A percentile compares a stretch with the other conserved stretches of the same genome.
phyloP scores from a whole-genome alignment of 2,888 invertebrate genomes.

The Eugnorisma glareosa region DNA sequence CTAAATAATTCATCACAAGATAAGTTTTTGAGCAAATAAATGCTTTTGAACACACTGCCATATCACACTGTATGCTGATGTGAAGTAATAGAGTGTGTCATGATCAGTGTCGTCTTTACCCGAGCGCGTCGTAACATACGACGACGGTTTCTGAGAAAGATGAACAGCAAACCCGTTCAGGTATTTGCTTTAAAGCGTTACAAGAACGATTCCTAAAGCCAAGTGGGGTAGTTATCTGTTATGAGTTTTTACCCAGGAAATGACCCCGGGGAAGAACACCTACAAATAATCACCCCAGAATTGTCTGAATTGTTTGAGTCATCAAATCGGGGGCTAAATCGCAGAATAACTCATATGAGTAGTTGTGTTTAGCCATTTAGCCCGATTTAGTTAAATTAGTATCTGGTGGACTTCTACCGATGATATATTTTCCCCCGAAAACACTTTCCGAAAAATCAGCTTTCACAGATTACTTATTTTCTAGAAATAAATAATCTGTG shows the following conservation, averaged over 20 bases:
- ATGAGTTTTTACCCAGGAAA: background rate
- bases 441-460: slow-evolving; percentile 26
- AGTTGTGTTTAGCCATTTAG: slow-evolving; percentile 15
- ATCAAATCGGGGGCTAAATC: slow-evolving; percentile 21
- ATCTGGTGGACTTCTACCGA: background rate
- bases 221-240: slow-evolving; percentile 4
- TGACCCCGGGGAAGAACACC: background rate
- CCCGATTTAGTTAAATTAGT: slow-evolving; percentile 16
- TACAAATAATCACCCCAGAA: slow-evolving; percentile 8
- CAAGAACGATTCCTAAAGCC: slow-evolving; percentile 19
- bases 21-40: background rate
- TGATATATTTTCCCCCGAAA: background rate
- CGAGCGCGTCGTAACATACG: slow-evolving; percentile 6
- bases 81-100: background rate
- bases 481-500: slow-evolving; percentile 42
- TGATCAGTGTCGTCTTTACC: slow-evolving; percentile 22
- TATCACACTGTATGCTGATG: background rate
- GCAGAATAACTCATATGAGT: background rate
- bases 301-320: slow-evolving; percentile 3
- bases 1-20: background rate
- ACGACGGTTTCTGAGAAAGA: slow-evolving; percentile 5
- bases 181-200: slow-evolving; percentile 27
- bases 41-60: slow-evolving; percentile 5
- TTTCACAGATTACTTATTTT: slow-evolving; percentile 56
- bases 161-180: slow-evolving; percentile 6